phyloP scores from a whole-genome alignment of 2,113 vertebrate genomes.

The Lasiurus cinereus region DNA sequence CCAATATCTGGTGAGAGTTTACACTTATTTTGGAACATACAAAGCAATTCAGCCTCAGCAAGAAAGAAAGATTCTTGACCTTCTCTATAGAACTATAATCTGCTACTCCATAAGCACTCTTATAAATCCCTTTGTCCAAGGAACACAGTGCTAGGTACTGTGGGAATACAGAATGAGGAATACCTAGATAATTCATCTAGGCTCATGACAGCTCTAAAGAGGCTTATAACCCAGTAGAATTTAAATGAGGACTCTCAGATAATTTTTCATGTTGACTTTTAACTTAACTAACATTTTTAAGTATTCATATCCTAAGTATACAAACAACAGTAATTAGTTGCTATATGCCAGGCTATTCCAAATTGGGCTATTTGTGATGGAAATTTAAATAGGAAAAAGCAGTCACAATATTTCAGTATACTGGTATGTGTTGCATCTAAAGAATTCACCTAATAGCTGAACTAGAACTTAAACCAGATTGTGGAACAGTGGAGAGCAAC shows the following conservation, averaged over 20 bases:
- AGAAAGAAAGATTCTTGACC: not conserved
- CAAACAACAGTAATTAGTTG: not conserved
- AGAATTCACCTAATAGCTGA: not conserved
- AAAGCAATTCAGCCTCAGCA: constrained; percentile 6
- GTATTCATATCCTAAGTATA: not conserved
- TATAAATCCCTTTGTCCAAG: not conserved
- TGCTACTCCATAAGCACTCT: not conserved
- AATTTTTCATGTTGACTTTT: constrained; percentile 8
- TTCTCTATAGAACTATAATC: not conserved
- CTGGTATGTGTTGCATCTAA: not conserved
- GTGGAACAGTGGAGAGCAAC: not conserved
- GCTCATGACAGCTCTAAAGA: not conserved
- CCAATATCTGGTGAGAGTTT: not conserved
- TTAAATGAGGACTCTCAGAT: not conserved
- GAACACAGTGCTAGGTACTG: not conserved
- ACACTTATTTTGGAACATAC: not conserved
- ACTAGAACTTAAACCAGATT: not conserved
- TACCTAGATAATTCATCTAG: not conserved
- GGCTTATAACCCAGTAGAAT: not conserved
- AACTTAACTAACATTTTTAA: constrained; percentile 15
- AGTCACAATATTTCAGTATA: not conserved
- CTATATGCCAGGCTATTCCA: not conserved
- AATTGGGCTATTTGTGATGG: not conserved
- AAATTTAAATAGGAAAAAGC: not conserved
- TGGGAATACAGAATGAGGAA: not conserved